Base-by-base conservation (phyloP, 2,113 vertebrate genomes). In the Ophthalmolycus amberensis region DNA sequence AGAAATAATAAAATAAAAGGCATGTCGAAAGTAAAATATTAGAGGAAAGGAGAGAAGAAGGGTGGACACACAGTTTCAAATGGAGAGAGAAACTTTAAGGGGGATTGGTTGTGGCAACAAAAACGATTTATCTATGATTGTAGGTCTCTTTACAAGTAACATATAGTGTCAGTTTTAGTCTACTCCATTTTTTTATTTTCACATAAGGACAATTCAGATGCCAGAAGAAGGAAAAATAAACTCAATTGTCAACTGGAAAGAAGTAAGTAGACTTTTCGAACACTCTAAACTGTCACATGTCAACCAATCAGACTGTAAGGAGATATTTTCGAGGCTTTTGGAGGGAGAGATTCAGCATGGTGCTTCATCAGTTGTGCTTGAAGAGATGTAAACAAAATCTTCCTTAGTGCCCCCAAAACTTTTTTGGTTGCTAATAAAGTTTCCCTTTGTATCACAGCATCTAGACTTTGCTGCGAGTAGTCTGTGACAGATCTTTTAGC, bases 121-220 rank as follows among this genome's bases (percentile, higher is more conserved):
- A 92, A 89, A 82, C 58, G 18, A 81, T 88, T 69, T 76, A 46
- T 81, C 73, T 79, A 64, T 87, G 87, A 89, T 91, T 92, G 78
- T 73, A 65, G 40, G 72, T 71, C 68, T 64, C 78, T 89, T 85
- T 88, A 78, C 79, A 90, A 92, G 89, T 89, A 88, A 81, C 79
- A 85, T 85, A 87, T 82, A 85, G 80, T 90, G 87, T 90, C 88
- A 87, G 56, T 86, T 90, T 92, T 81, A 83, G 70, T 86, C 79
- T 34, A 20, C 70, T 88, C 79, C 69, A 91, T 88, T 72, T 71
- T 80, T 80, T 64, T 84, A 80, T 71, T 18, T 79, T 79, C 71
- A 88, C 86, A 85, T 79, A 70, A 65, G 84, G 70, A 85, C 71
- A 64, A 87, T 83, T 84, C 77, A 86, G 67, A 86, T 71, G 84